Percentiles rank a stretch among this genome's conserved stretches.
phyloP scores from a whole-genome alignment of 2,797 vertebrate genomes.

The Anas georgica region DNA sequence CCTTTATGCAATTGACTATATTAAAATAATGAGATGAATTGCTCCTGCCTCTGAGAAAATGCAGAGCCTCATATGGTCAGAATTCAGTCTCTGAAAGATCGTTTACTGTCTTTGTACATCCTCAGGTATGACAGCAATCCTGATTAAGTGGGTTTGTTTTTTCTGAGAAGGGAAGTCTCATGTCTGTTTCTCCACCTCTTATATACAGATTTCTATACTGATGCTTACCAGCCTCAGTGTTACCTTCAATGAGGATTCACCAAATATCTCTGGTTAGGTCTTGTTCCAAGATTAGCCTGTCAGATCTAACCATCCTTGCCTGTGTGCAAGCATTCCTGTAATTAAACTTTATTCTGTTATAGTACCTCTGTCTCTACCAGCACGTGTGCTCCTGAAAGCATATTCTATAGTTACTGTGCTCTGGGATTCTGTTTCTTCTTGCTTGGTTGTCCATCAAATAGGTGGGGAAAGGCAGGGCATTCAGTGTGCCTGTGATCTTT shows the following conservation, averaged over 20 bases:
- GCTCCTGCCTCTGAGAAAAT: not conserved
- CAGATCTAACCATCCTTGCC: not conserved
- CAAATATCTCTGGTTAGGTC: not conserved
- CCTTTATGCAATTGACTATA: not conserved
- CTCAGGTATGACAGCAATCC: not conserved
- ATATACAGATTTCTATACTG: not conserved
- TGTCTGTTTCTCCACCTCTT: not conserved
- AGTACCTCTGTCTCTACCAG: not conserved
- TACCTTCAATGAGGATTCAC: not conserved
- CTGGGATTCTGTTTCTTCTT: not conserved
- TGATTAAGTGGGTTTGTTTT: not conserved
- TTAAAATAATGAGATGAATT: slow-evolving; percentile 34
- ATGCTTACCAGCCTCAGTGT: not conserved
- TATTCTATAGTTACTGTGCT: not conserved
- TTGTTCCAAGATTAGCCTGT: not conserved
- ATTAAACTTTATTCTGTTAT: not conserved
- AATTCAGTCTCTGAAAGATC: not conserved
- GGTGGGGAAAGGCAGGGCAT: not conserved
- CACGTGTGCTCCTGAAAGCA: not conserved
- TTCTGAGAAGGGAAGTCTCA: not conserved
- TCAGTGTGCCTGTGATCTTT: not conserved
- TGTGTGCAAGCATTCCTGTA: not conserved
- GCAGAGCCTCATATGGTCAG: not conserved
- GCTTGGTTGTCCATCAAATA: not conserved
- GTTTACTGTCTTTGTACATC: not conserved